Conservation (phyloP, 2,888 invertebrate genomes). For the Protophormia terraenovae region DNA sequence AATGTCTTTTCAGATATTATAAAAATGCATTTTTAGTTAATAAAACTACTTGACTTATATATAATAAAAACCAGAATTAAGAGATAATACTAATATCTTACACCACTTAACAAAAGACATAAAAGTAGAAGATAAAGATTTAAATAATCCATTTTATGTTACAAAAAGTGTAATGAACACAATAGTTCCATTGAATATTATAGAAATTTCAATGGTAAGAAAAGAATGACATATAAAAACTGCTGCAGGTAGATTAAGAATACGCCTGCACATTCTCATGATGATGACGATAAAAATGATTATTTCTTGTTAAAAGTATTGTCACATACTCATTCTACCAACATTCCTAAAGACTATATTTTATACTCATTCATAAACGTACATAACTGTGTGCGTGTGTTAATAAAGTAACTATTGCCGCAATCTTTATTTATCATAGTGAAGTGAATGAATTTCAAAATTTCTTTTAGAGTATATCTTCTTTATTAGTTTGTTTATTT, state of each 20-base stretch:
- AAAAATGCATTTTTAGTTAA: not conserved
- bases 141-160: not conserved
- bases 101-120: not conserved
- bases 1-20: not conserved
- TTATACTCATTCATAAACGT: not conserved
- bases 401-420: conserved; percentile 20
- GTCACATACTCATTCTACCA: conserved; percentile 17
- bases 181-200: not conserved
- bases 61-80: not conserved
- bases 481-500: not conserved
- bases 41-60: not conserved
- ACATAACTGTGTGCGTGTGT: not conserved
- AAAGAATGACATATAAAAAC: conserved; percentile 21
- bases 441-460: conserved; percentile 5
- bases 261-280: conserved; percentile 29
- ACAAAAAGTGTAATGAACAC: not conserved
- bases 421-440: conserved; percentile 17
- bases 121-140: not conserved
- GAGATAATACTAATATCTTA: not conserved
- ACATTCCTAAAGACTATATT: not conserved
- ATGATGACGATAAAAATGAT: conserved; percentile 70
- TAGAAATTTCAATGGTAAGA: not conserved
- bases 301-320: conserved; percentile 42
- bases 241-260: conserved; percentile 43
- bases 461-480: conserved; percentile 19